These are phyloP conservation scores for Poeciliopsis paucimaculata DNA, from an alignment of 2,797 vertebrate genomes.

Conservation along the genomic window DNA sequence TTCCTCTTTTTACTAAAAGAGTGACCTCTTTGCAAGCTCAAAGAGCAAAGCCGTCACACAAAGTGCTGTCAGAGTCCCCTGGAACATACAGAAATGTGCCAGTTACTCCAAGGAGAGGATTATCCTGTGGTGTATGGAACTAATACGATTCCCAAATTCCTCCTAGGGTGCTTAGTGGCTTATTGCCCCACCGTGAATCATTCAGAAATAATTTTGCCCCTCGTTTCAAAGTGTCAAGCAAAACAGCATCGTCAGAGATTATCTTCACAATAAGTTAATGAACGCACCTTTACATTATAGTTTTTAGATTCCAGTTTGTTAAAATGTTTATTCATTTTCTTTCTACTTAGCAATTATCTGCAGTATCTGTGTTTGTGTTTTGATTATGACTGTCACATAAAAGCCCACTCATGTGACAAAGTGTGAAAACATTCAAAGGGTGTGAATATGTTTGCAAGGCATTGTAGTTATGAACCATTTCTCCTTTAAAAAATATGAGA, in stretches of 20 bases:
- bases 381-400: not conserved
- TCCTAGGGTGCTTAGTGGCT: constrained; percentile 68
- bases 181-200: constrained; percentile 63
- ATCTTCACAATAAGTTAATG: constrained; percentile 46
- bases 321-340: not conserved
- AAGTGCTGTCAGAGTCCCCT: constrained; percentile 61
- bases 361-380: not conserved
- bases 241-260: constrained; percentile 49
- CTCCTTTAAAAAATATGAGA: not conserved
- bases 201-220: constrained; percentile 60
- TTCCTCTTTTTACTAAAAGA: constrained; percentile 49
- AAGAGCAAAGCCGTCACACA: constrained; percentile 69
- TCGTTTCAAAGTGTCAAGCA: constrained; percentile 56
- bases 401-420: not conserved
- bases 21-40: constrained; percentile 73
- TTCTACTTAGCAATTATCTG: not conserved
- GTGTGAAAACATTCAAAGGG: not conserved
- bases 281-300: constrained; percentile 24
- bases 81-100: constrained; percentile 73
- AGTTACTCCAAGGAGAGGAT: constrained; percentile 75
- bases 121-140: constrained; percentile 74
- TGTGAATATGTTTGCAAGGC: not conserved
- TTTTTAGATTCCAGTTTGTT: not conserved
- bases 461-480: not conserved
- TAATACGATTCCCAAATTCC: constrained; percentile 74